phyloP scores from a whole-genome alignment of 2,113 vertebrate species.

The Laticauda laticaudata region DNA sequence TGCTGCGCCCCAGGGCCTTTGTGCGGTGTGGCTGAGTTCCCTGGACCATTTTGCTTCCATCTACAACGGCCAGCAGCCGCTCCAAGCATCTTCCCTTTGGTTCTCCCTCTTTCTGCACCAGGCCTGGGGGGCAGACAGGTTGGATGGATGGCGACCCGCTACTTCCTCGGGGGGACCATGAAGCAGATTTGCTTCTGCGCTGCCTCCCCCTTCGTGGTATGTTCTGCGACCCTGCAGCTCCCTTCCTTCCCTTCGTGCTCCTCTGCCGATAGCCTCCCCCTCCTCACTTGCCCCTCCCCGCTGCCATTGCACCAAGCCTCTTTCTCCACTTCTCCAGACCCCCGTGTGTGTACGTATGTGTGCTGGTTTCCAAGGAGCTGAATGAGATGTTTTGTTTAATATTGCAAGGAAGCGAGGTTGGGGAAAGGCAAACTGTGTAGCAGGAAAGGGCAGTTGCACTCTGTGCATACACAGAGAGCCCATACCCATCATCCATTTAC shows the following conservation, averaged over 20 bases:
- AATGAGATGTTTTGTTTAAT: neutral
- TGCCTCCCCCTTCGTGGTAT: constrained; percentile 37
- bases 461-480: neutral
- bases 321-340: neutral
- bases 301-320: neutral
- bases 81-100: neutral
- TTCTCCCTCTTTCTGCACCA: neutral
- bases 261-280: too few species aligned
- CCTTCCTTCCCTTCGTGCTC: neutral
- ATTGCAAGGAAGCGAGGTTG: too few species aligned
- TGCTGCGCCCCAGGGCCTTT: neutral
- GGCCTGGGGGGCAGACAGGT: constrained; percentile 15
- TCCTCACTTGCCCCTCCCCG: too few species aligned
- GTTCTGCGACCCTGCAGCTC: neutral
- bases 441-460: neutral
- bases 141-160: constrained; percentile 65
- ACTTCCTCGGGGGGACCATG: constrained; percentile 69
- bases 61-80: neutral
- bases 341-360: neutral
- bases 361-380: neutral
- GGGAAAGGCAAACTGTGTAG: neutral
- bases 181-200: constrained; percentile 78
- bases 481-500: fast-evolving
- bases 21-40: too few species aligned
- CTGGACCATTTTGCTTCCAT: neutral